phyloP scores from a whole-genome alignment of 2,888 invertebrate species.

The Lasioglossum leucozonium region DNA sequence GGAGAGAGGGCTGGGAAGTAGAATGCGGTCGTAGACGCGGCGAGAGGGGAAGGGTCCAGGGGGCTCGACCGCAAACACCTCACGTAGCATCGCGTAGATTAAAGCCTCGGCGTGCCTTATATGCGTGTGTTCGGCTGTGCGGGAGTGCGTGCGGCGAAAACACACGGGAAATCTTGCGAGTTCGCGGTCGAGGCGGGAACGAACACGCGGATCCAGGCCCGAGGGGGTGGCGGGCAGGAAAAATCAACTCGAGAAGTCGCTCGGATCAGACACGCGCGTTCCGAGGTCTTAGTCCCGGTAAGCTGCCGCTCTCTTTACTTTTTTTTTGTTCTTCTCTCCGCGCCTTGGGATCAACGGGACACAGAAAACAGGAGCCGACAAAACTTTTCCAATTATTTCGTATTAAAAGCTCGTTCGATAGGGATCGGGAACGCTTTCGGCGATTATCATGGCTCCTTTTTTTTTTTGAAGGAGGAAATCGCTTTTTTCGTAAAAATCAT shows the following conservation, averaged over 20 bases:
- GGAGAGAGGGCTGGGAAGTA: constrained; percentile 16
- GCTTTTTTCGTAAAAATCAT: too few species aligned
- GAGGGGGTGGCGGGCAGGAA: constrained; percentile 20
- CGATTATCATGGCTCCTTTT: too few species aligned
- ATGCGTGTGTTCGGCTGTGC: constrained; percentile 10
- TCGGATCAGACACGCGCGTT: constrained; percentile 73
- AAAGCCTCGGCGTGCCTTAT: constrained; percentile 70
- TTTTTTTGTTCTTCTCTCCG: not conserved
- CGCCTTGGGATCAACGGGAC: constrained; percentile 51
- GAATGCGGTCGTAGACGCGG: constrained; percentile 21
- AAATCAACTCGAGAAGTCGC: constrained; percentile 68
- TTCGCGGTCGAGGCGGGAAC: constrained; percentile 43
- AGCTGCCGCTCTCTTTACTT: constrained; percentile 67
- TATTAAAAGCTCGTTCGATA: constrained; percentile 63
- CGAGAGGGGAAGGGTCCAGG: constrained; percentile 14
- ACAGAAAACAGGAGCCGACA: constrained; percentile 4
- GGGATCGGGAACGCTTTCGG: not conserved
- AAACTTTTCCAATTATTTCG: constrained; percentile 64
- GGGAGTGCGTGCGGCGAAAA: constrained; percentile 63
- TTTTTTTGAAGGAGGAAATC: too few species aligned
- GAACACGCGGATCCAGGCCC: constrained; percentile 19
- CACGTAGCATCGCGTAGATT: constrained; percentile 80
- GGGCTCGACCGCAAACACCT: constrained; percentile 78
- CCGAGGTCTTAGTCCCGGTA: constrained; percentile 45
- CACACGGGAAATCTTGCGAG: constrained; percentile 80